Conservation (phyloP, 1,140 invertebrate genomes). For the Muscidifurax raptorellus region DNA sequence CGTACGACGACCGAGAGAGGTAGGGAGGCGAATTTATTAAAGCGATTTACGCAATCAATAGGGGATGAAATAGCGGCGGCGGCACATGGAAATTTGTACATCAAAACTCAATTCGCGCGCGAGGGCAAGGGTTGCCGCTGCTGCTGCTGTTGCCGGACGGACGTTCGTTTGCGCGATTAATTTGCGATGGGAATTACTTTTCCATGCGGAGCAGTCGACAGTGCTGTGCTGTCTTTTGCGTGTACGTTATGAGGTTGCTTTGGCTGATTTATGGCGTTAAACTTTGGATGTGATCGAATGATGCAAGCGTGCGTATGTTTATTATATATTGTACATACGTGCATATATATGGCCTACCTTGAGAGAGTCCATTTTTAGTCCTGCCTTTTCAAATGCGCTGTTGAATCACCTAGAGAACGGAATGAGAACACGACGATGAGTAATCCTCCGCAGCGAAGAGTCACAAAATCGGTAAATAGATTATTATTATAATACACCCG, state of each 20-base stretch:
- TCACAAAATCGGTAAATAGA: too few relatives aligned
- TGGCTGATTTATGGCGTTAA: too few relatives aligned
- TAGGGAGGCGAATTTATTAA: constrained; percentile 28
- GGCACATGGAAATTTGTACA: constrained; percentile 39
- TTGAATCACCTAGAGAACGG: too few relatives aligned
- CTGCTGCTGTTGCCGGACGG: not conserved
- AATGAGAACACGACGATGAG: too few relatives aligned
- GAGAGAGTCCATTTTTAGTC: too few relatives aligned
- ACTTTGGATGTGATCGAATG: too few relatives aligned
- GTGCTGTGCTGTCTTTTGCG: not conserved
- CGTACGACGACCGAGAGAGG: not conserved
- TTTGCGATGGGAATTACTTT: constrained; percentile 43
- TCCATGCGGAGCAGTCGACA: not conserved
- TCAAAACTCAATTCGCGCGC: constrained; percentile 41
- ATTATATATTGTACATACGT: too few relatives aligned
- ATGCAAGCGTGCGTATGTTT: too few relatives aligned
- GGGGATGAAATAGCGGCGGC: not conserved
- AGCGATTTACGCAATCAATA: constrained; percentile 42
- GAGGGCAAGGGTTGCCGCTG: not conserved
- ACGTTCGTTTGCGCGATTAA: constrained; percentile 34
- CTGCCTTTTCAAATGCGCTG: too few relatives aligned
- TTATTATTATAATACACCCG: too few relatives aligned
- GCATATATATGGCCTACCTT: too few relatives aligned
- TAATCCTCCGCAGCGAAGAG: too few relatives aligned
- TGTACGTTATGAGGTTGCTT: not conserved